These are phyloP conservation scores for Gymnobelideus leadbeateri DNA, from an alignment of 2,113 vertebrate species.

Conservation along the genomic window DNA sequence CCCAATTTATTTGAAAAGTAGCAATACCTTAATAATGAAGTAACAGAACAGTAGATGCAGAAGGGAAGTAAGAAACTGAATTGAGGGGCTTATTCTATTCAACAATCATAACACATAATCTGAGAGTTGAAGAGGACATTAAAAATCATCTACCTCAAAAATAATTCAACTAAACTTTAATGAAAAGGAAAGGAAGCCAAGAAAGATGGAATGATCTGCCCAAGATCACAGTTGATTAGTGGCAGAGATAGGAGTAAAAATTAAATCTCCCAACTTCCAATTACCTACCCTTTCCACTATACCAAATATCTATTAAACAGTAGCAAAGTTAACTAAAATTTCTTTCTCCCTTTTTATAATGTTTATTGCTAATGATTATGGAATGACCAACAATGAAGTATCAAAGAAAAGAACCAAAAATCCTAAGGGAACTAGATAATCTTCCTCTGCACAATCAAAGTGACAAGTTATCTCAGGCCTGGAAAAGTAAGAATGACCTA, in stretches of 20 bases:
- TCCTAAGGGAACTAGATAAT: not conserved
- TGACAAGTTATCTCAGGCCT: not conserved
- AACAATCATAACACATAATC: not conserved
- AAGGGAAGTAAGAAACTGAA: not conserved
- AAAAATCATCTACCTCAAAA: not conserved
- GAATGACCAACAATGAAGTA: not conserved
- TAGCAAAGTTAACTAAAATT: not conserved
- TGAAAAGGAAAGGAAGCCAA: not conserved
- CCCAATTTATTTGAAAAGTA: not conserved
- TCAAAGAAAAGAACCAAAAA: not conserved
- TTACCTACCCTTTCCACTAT: not conserved
- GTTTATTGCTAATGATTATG: not conserved
- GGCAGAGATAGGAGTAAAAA: not conserved
- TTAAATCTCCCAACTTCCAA: not conserved
- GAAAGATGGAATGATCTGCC: not conserved
- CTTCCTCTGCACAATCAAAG: not conserved
- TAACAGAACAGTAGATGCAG: not conserved
- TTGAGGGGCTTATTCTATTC: not conserved
- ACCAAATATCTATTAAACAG: not conserved
- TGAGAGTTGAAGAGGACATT: not conserved
- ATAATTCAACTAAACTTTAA: not conserved
- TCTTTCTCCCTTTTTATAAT: not conserved
- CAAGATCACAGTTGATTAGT: not conserved
- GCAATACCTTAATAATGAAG: not conserved
- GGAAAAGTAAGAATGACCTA: not conserved